Evolutionary conservation across 92 coral and sea anemone species (phyloP), one percentile per base, ranked within the genome.

Genomic region (Parazoanthus darwini): DNA sequence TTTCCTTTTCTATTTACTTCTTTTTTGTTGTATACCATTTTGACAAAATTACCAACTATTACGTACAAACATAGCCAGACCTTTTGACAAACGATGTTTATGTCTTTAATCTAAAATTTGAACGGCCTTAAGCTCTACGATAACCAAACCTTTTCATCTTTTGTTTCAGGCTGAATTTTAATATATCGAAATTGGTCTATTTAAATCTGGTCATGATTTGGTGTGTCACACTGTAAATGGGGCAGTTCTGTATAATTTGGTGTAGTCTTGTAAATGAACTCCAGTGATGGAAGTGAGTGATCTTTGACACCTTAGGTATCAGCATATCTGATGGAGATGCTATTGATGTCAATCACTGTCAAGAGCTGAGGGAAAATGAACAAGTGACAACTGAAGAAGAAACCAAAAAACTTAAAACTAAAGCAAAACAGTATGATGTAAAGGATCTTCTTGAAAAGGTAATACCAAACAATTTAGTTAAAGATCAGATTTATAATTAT

Each of bases 371-470:
- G 26, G 72, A 72, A 82, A 26, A 71, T 76, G 74, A 74, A 11
- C 73, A 59, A 7, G 18, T 48, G 25, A 63, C 80, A 66, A 77
- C 79, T 42, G 77, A 86, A 38, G 75, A 70, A 39, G 83, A 75
- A 86, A 22, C 75, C 80, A 87, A 90, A 36, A 58, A 42, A 42
- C 72, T 16, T 25, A 73, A 20, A 22, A 87, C 85, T 59, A 86
- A 83, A 67, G 74, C 77, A 66, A 87, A 48, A 26, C 72, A 89
- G 36, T 94, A 94, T 84, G 88, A 83, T 67, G 88, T 91, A 22
- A 91, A 89, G 70, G 98, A 96, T 78, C 88, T 96, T 48, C 80
- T 96, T 15, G 91, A 91, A 70, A 94, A 96, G 98, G 98, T 96
- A 75, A 42, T 35, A 46, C 20, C 59, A 7, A 11, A 11, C 20